Conservation (phyloP, 1,140 invertebrate genomes). For the Drosophila lowei region DNA sequence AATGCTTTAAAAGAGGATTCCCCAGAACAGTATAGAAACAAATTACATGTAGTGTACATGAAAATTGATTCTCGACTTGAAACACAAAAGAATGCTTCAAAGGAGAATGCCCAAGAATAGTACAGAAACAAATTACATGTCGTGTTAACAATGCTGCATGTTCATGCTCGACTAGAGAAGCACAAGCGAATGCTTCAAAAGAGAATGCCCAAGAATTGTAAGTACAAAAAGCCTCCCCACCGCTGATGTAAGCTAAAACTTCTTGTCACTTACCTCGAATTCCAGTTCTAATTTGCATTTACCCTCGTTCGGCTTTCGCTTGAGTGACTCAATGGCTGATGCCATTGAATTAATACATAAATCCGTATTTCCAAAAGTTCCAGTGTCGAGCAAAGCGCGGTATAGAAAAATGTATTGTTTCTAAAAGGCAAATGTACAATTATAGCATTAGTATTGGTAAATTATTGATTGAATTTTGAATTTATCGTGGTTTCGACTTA, state of each 20-base stretch:
- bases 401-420: constrained; percentile 99
- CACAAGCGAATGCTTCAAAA: background rate
- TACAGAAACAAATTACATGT: background rate
- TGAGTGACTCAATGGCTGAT: constrained; percentile 87
- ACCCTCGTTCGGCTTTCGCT: constrained; percentile 85
- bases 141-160: too few species aligned
- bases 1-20: too few species aligned
- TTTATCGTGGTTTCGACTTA: constrained; percentile 80
- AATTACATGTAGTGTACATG: background rate
- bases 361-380: constrained; percentile 97
- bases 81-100: too few species aligned
- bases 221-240: too few species aligned
- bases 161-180: background rate
- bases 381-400: constrained; percentile 95
- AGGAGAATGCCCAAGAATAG: too few species aligned
- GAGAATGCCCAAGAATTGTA: too few species aligned
- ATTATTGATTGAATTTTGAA: too few species aligned
- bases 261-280: constrained; percentile 87
- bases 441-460: constrained; percentile 8
- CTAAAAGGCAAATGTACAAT: constrained; percentile 83
- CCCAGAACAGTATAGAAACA: background rate
- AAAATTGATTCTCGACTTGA: too few species aligned
- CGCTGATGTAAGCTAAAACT: too few species aligned
- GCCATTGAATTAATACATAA: constrained; percentile 89
- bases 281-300: constrained; percentile 91